A percentile compares a stretch with the other conserved stretches of the same genome.
Evolutionary conservation across 1,140 invertebrate genomes (phyloP).

Genomic region (Listronotus bonariensis): DNA sequence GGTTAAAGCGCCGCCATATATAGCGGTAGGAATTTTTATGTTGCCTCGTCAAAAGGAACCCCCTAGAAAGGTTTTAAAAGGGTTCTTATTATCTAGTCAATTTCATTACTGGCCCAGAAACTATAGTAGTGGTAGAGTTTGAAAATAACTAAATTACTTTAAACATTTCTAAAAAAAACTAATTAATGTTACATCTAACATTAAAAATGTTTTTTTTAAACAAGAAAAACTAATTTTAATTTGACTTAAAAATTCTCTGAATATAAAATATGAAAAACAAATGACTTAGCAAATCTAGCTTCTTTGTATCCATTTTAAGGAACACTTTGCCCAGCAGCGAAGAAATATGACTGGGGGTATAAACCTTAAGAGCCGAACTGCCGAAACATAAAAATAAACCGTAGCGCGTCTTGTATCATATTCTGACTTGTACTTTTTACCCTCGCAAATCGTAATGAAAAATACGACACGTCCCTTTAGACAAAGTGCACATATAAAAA

Average conservation of each 20-base stretch:
- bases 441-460: conserved; percentile 42
- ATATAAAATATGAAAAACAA: conserved; percentile 13
- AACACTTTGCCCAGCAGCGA: conserved; percentile 3
- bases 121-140: no score
- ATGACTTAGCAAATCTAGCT: conserved; percentile 12
- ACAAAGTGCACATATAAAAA: conserved; percentile 52
- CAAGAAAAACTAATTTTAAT: no score
- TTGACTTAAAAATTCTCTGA: neutral
- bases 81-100: no score
- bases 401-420: conserved; percentile 29
- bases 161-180: no score
- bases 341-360: conserved; percentile 18
- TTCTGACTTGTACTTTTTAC: conserved; percentile 43
- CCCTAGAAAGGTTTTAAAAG: no score
- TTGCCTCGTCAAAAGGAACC: no score
- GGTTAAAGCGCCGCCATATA: no score
- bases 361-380: conserved; percentile 28
- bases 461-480: conserved; percentile 50
- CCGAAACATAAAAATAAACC: conserved; percentile 23
- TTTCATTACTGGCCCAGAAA: no score
- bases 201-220: no score
- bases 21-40: no score
- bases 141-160: no score
- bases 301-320: conserved; percentile 21
- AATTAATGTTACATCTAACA: no score